A percentile compares a stretch with the other conserved stretches of the same genome.
These are phyloP conservation scores for Lamproptera curius DNA, from an alignment of 2,888 invertebrate species.

Conservation along the genomic window DNA sequence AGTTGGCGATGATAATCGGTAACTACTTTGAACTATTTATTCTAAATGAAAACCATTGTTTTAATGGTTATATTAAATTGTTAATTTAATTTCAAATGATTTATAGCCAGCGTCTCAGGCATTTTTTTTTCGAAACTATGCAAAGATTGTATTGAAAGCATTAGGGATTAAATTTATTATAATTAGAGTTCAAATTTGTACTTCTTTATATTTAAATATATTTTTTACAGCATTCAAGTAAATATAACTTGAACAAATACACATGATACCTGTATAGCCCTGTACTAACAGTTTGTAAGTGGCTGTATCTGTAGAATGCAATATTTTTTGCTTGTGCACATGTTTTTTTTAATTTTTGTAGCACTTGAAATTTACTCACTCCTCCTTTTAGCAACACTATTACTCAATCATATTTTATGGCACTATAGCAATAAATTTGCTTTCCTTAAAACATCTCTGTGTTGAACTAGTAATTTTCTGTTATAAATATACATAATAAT, in stretches of 20 bases:
- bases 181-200: neutral
- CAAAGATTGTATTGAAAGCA: slow-evolving; percentile 5
- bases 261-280: slow-evolving; percentile 28
- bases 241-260: slow-evolving; percentile 7
- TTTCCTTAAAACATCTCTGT: too few species aligned
- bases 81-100: neutral
- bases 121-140: slow-evolving; percentile 1
- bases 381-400: too few species aligned
- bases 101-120: too few species aligned
- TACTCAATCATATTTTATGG: too few species aligned
- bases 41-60: neutral
- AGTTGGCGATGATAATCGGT: slow-evolving; percentile 58
- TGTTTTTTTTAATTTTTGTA: too few species aligned
- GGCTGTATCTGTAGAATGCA: slow-evolving; percentile 12
- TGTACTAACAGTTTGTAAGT: slow-evolving; percentile 35
- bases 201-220: slow-evolving; percentile 25
- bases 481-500: too few species aligned
- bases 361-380: too few species aligned
- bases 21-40: slow-evolving; percentile 28
- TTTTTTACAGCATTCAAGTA: slow-evolving; percentile 13
- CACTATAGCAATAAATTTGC: too few species aligned
- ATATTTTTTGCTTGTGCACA: neutral
- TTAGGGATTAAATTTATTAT: too few species aligned
- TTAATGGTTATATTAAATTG: neutral
- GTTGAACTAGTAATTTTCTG: too few species aligned